Base-by-base conservation (phyloP, 1,140 invertebrate species). In the Drosophila tropicalis region DNA sequence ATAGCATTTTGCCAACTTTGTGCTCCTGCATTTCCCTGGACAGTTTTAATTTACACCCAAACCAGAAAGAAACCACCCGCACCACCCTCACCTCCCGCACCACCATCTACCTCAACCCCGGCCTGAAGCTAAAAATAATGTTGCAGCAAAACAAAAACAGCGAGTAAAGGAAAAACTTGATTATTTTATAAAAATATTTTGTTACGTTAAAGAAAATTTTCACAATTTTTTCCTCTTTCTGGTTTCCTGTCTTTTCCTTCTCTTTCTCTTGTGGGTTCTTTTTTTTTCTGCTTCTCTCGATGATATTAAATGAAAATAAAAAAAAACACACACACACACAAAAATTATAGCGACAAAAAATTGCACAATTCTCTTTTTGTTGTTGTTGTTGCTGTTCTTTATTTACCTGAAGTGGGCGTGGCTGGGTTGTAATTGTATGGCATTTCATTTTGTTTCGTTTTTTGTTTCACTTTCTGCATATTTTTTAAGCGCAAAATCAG, bases 121-220 rank as follows among this genome's bases (percentile, higher is more conserved):
- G 25, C 39, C 34, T 41, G 54, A 57, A 67, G 69, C 65, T 73
- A 79, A 82, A 78, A 83, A 79, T 79, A 83, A 83, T 76, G 17
- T 84, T 79, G 60, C 76, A 70, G 69, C 81, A 58, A 79, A 84
- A 79, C 74, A 84, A 84, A 70, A 74, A 76, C 67, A 77, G 67
- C 25, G 41, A 51, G 17, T 54, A 77, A 76, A 76, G 81, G 60
- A 72, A 79, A 82, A 85, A 85, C 74, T 84, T 85, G 78, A 81
- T 85, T 85, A 85, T 85, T 85, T 85, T 85, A 86, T 78, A 85
- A 85, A 85, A 85, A 85, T 85, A 85, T 85, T 85, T 85, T 85
- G 77, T 78, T 85, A 75, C 73, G 77, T 85, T 71, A 81, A 81
- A 81, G 74, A 85, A 85, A 62, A 81, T 85, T 84, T 68, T 70